Evolutionary conservation across 1,140 invertebrate species (phyloP).

Genomic region (Aplysia californica): DNA sequence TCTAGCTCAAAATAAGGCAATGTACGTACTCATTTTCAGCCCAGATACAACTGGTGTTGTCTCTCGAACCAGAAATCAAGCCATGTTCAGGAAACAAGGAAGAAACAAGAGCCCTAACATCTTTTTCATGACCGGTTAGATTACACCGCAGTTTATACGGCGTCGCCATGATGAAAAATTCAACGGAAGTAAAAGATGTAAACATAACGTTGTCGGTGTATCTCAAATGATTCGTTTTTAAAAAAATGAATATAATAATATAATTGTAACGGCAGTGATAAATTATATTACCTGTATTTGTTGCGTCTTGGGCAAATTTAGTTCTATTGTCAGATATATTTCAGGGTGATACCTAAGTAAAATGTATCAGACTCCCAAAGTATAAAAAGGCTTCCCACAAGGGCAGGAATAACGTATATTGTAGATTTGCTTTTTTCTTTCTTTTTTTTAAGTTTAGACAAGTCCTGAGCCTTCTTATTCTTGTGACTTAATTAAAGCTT

Average conservation of each 20-base stretch:
- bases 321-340: background rate
- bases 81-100: constrained; percentile 73
- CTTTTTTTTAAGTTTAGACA: too few relatives aligned
- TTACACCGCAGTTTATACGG: constrained; percentile 81
- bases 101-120: constrained; percentile 81
- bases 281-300: background rate
- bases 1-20: background rate
- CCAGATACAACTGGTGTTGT: constrained; percentile 88
- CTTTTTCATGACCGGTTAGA: constrained; percentile 82
- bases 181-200: constrained; percentile 22
- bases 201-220: background rate
- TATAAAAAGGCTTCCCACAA: too few relatives aligned
- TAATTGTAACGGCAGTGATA: background rate
- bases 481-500: too few relatives aligned
- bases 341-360: background rate
- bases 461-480: too few relatives aligned
- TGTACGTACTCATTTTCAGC: constrained; percentile 78
- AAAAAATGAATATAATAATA: background rate
- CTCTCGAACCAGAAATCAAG: constrained; percentile 87
- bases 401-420: too few relatives aligned
- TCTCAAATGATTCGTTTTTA: background rate
- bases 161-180: constrained; percentile 50
- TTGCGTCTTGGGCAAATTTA: background rate
- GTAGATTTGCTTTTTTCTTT: too few relatives aligned
- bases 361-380: too few relatives aligned